Evolutionary conservation across 2,113 vertebrate species (phyloP).

Genomic region (Alosa alosa): DNA sequence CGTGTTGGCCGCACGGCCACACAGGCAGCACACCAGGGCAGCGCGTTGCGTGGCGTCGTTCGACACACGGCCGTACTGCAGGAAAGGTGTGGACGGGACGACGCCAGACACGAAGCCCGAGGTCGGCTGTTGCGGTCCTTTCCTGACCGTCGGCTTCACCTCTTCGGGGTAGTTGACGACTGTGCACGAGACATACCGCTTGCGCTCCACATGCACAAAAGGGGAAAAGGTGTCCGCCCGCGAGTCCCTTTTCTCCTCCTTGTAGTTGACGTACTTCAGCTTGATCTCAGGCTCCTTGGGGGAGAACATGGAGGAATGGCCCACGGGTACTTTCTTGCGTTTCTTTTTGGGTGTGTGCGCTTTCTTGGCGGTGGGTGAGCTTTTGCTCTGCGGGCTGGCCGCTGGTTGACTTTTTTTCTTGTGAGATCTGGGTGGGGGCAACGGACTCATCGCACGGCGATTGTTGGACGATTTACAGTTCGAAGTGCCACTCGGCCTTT

Average conservation of each 20-base stretch:
- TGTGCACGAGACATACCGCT: constrained; percentile 56
- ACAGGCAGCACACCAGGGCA: constrained; percentile 71
- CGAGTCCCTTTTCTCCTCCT: constrained; percentile 65
- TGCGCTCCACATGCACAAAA: constrained; percentile 59
- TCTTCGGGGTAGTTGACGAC: constrained; percentile 69
- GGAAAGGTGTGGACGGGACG: constrained; percentile 67
- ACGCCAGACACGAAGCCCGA: constrained; percentile 51
- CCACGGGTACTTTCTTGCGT: constrained; percentile 48
- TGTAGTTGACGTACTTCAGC: constrained; percentile 67
- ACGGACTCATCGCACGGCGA: not conserved
- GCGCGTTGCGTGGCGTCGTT: constrained; percentile 51
- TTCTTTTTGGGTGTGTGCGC: constrained; percentile 52
- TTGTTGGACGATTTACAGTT: constrained; percentile 17
- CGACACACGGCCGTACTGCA: constrained; percentile 63
- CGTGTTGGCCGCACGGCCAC: constrained; percentile 69
- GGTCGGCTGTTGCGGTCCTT: constrained; percentile 48
- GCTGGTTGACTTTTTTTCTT: constrained; percentile 53
- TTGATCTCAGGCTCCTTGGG: constrained; percentile 76
- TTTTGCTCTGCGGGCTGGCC: constrained; percentile 37
- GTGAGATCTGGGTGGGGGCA: constrained; percentile 45
- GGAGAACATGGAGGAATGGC: constrained; percentile 60
- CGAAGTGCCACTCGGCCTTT: not conserved
- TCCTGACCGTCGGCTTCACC: constrained; percentile 50
- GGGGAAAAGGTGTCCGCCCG: constrained; percentile 65
- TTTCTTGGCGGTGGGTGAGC: constrained; percentile 46